Evolutionary conservation across 2,888 invertebrate genomes (phyloP).

Genomic region (Diaphora mendica): DNA sequence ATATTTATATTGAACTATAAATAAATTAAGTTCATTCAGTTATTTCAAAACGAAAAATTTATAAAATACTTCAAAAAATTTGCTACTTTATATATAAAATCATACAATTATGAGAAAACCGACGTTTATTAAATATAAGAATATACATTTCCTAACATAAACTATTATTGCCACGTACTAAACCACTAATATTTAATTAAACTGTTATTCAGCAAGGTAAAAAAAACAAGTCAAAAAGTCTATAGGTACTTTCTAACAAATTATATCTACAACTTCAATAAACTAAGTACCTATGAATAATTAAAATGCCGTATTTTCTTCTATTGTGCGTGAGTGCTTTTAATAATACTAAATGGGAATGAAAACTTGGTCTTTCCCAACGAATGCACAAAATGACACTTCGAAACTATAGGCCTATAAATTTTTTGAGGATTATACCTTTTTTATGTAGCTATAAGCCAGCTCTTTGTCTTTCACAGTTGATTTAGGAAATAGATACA

Average conservation of each 20-base stretch:
- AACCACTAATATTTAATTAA: neutral
- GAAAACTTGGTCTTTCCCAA: conserved; percentile 14
- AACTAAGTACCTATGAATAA: conserved; percentile 21
- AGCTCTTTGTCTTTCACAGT: too few species aligned
- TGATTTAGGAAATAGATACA: too few species aligned
- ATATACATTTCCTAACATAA: neutral
- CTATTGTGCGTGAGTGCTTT: conserved; percentile 37
- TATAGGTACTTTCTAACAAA: neutral
- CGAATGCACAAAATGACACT: too few species aligned
- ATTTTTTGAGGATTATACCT: too few species aligned
- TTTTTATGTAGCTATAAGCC: too few species aligned
- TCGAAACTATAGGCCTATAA: too few species aligned
- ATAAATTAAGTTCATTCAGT: neutral
- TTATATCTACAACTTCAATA: conserved; percentile 10
- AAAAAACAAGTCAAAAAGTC: neutral
- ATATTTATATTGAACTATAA: conserved; percentile 1
- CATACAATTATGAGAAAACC: neutral
- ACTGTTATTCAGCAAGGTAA: neutral
- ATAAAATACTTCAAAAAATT: neutral
- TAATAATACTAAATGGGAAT: conserved; percentile 21
- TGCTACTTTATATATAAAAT: neutral
- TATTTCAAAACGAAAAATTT: neutral
- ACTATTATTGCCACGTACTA: neutral
- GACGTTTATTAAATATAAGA: neutral
- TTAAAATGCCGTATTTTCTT: conserved; percentile 24